These are phyloP conservation scores for Vanessa atalanta DNA, from an alignment of 1,140 invertebrate species.

Conservation along the genomic window DNA sequence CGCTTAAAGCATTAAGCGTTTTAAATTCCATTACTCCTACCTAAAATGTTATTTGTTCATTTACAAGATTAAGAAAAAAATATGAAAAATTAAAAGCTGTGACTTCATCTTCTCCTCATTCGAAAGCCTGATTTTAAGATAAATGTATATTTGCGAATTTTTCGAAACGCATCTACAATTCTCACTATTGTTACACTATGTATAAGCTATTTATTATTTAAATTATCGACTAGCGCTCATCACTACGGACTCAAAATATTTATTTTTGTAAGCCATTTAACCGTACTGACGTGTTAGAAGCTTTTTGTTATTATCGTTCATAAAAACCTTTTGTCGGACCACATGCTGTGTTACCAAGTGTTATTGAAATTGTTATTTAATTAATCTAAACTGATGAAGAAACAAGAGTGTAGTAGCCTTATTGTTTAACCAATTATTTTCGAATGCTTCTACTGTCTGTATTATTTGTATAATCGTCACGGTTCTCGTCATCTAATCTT, in stretches of 20 bases:
- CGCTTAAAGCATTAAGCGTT: conserved; percentile 42
- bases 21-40: conserved; percentile 17
- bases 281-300: conserved; percentile 19
- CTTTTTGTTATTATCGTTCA: conserved; percentile 13
- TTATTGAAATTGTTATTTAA: conserved; percentile 13
- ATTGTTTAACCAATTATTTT: conserved; percentile 13
- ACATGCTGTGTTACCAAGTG: conserved; percentile 25
- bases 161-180: conserved; percentile 15
- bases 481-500: neutral
- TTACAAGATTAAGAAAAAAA: conserved; percentile 19
- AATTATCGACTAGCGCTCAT: conserved; percentile 12
- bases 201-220: conserved; percentile 16
- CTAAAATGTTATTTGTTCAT: neutral
- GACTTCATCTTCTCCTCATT: conserved; percentile 6
- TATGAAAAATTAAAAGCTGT: conserved; percentile 31
- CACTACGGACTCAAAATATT: conserved; percentile 15
- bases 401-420: conserved; percentile 20
- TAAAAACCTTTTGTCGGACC: conserved; percentile 31
- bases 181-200: conserved; percentile 11
- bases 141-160: conserved; percentile 9
- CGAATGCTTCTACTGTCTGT: neutral
- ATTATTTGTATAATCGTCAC: neutral
- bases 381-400: conserved; percentile 38
- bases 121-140: conserved; percentile 21
- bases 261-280: conserved; percentile 12